Evolutionary conservation across 2,113 vertebrate genomes (phyloP).

Genomic region (Bubo blakistoni): DNA sequence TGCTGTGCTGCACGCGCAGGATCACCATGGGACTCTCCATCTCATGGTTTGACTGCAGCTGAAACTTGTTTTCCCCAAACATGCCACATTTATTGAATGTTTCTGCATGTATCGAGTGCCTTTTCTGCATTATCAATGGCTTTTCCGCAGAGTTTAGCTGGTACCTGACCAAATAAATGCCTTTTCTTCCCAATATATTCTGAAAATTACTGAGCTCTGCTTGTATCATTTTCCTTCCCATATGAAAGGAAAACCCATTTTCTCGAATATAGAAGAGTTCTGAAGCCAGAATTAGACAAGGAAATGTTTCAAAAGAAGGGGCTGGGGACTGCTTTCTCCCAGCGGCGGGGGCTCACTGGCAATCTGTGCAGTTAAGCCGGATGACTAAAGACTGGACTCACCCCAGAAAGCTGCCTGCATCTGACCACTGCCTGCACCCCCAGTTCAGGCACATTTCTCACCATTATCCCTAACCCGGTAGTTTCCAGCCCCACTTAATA

Average conservation of each 20-base stretch:
- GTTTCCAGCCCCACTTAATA: neutral
- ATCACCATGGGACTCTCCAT: neutral
- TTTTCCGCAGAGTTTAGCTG: neutral
- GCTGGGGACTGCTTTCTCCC: rapidly evolving
- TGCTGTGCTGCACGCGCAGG: rapidly evolving
- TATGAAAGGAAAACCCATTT: neutral
- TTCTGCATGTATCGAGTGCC: neutral
- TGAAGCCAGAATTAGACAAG: neutral
- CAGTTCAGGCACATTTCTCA: neutral
- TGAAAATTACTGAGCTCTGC: neutral
- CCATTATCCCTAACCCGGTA: neutral
- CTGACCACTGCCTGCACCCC: neutral
- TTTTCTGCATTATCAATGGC: neutral
- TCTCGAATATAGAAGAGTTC: neutral
- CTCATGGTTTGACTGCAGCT: neutral
- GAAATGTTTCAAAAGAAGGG: neutral
- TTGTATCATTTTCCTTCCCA: neutral
- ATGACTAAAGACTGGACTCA: neutral
- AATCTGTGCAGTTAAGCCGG: rapidly evolving
- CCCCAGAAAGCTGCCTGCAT: rapidly evolving
- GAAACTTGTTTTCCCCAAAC: neutral
- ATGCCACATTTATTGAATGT: neutral
- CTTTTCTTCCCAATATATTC: neutral
- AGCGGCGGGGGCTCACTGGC: rapidly evolving
- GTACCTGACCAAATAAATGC: neutral